Evolutionary conservation across 1,140 invertebrate genomes (phyloP), one percentile per base, ranked within the genome.

Genomic region (Lasioglossum baleicum): DNA sequence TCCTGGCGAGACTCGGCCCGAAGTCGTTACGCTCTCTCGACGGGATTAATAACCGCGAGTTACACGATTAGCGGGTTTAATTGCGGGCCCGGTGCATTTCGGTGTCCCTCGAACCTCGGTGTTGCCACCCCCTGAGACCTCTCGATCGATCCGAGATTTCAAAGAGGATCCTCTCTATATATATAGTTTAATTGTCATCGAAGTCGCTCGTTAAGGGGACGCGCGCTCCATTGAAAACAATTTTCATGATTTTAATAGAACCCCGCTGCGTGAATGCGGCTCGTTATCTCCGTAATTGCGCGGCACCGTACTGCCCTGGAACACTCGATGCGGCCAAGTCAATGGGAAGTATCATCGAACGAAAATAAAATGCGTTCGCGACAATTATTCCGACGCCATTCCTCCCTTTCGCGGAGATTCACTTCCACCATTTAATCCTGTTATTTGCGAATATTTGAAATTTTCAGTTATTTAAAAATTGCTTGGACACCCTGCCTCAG

Each of bases 11-110:
- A 1, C 44, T 13, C 44, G 44, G 13, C 3, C 44, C 44, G 44
- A 48, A 48, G 44, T 48, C 44, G 44, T 48, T 48, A 48, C 53
- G 42, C 42, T 53, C 61, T 35, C 8, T 68, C 35, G 35, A 35
- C 60, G n/a, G 53, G 78, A 84, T 83, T 84, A 84, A 84, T 84
- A 84, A 70, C 69, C 70, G 67, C 58, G 65, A 64, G 44, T 84
- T 80, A 84, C 61, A 44, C 66, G 81, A 80, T 83, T 83, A 84
- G 72, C 48, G 22, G 51, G 65, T 53, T 83, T 84, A 78, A 83
- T 74, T 64, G 51, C 42, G 31, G 31, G 42, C 65, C 44, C 35
- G 35, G 35, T 35, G 35, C 35, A 35, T 35, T 35, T 35, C 35
- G 35, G 35, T 35, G 35, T 35, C 35, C 35, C 35, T 35, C 35